Evolutionary conservation across 2,797 vertebrate genomes (phyloP).

Genomic region (Anableps anableps): DNA sequence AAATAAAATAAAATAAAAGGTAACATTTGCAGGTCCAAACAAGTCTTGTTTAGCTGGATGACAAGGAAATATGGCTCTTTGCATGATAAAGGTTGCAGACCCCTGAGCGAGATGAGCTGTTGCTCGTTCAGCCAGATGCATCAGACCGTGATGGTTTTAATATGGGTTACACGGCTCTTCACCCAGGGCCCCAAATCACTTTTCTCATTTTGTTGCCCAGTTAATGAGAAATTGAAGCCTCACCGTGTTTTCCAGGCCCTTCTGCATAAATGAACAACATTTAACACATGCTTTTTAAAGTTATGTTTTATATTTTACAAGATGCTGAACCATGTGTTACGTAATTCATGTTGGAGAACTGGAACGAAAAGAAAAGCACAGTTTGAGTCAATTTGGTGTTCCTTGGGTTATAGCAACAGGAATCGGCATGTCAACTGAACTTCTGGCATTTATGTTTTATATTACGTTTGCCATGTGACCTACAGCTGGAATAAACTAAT

Average conservation of each 20-base stretch:
- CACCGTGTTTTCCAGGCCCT: neutral
- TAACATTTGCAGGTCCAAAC: too few species aligned
- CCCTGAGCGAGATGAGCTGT: neutral
- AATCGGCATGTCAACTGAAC: neutral
- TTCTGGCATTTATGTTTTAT: neutral
- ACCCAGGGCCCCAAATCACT: neutral
- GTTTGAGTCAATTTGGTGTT: neutral
- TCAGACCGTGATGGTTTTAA: neutral
- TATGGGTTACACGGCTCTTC: neutral
- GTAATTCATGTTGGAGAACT: neutral
- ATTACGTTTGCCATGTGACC: conserved; percentile 49
- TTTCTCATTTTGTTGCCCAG: neutral
- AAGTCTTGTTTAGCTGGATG: too few species aligned
- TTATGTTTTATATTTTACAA: neutral
- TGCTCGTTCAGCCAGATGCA: neutral
- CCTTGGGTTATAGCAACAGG: neutral
- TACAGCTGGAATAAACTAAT: conserved; percentile 54
- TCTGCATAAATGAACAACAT: neutral
- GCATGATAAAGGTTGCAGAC: too few species aligned
- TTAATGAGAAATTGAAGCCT: neutral
- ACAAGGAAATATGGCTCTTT: too few species aligned
- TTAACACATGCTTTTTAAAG: neutral
- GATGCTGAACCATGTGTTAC: neutral
- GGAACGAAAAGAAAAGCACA: neutral
- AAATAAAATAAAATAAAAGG: too few species aligned